Conservation (phyloP, 1,140 invertebrate genomes). For the Frieseomelitta varia region DNA sequence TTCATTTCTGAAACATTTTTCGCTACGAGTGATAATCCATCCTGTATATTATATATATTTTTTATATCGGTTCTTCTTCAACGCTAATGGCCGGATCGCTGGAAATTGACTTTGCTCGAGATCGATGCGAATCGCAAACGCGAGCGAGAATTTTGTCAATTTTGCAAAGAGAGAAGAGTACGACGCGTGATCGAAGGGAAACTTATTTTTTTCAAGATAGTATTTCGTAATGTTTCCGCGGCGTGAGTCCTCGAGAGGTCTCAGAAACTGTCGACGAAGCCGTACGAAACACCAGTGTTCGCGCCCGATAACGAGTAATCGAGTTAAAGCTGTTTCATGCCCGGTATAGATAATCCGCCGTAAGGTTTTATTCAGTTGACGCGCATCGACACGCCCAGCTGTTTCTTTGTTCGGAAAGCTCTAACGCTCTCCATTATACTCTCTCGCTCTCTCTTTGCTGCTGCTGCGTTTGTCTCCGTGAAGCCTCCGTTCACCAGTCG, state of each 20-base stretch:
- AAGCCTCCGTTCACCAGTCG: neutral
- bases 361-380: constrained; percentile 21
- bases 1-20: no score
- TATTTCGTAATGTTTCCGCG: no score
- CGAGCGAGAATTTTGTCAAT: no score
- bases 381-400: constrained; percentile 21
- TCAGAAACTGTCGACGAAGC: constrained; percentile 45
- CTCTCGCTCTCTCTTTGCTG: no score
- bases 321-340: constrained; percentile 59
- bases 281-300: constrained; percentile 50
- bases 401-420: constrained; percentile 38
- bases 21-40: no score
- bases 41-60: no score
- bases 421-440: neutral
- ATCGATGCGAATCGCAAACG: no score
- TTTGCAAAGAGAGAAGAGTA: neutral
- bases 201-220: neutral
- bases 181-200: accelerated
- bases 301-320: constrained; percentile 62
- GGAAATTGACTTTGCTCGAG: no score
- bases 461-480: neutral
- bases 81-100: no score
- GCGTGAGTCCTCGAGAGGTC: constrained; percentile 2
- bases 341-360: constrained; percentile 32
- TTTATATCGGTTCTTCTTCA: no score